Conservation (phyloP, 2,888 invertebrate genomes). For the Horisme vitalbata region DNA sequence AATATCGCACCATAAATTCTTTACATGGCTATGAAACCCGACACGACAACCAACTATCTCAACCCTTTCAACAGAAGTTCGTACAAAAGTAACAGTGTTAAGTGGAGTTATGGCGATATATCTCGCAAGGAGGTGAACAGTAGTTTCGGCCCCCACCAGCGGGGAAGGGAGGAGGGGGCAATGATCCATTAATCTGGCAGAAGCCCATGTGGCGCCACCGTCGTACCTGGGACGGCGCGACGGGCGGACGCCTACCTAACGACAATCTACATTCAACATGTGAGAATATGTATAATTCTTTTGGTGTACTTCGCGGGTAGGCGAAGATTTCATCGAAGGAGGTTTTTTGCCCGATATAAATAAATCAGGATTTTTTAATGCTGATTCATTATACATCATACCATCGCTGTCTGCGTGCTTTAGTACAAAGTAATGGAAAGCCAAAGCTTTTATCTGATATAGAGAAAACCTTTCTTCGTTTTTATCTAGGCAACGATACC, state of each 20-base stretch:
- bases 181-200: conserved; percentile 92
- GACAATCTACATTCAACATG: conserved; percentile 67
- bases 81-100: conserved; percentile 48
- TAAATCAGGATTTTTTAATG: too few relatives aligned
- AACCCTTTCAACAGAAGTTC: conserved; percentile 30
- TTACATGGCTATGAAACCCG: neutral
- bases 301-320: conserved; percentile 36
- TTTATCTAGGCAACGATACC: conserved; percentile 29
- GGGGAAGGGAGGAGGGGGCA: conserved; percentile 83
- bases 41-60: conserved; percentile 6
- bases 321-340: conserved; percentile 25
- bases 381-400: too few relatives aligned
- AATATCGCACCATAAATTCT: neutral
- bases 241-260: conserved; percentile 80
- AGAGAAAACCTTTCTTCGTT: conserved; percentile 6
- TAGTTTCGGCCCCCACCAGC: conserved; percentile 55
- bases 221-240: conserved; percentile 77
- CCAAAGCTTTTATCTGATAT: neutral
- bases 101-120: conserved; percentile 63
- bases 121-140: conserved; percentile 71
- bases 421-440: too few relatives aligned
- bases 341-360: too few relatives aligned
- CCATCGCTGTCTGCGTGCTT: too few relatives aligned
- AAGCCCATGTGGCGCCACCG: conserved; percentile 90
- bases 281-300: conserved; percentile 50